Conservation (phyloP, 2,888 invertebrate species). For the Fragum fragum region DNA sequence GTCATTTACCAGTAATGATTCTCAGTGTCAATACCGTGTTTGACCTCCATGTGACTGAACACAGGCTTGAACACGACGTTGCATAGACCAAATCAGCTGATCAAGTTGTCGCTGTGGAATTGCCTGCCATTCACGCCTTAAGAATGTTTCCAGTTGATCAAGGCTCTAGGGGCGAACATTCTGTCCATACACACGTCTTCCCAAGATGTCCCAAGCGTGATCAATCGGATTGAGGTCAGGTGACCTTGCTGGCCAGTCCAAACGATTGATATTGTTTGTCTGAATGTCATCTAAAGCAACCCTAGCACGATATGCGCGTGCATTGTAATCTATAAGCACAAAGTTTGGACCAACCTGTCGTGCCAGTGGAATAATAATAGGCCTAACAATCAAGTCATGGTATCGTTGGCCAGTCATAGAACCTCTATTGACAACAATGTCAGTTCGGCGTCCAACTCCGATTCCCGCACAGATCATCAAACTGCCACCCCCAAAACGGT, state of each 20-base stretch:
- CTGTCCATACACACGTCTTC: not conserved
- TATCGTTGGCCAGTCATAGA: too few species aligned
- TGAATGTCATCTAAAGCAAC: not conserved
- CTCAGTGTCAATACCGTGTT: not conserved
- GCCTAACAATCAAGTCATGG: too few species aligned
- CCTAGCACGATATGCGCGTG: not conserved
- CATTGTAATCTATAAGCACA: not conserved
- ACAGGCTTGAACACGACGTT: not conserved
- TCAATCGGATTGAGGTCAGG: not conserved
- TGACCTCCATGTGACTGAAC: not conserved
- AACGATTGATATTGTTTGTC: constrained; percentile 1
- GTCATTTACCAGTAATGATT: too few species aligned
- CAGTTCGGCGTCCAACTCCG: too few species aligned
- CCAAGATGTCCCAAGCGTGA: not conserved
- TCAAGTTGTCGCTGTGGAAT: not conserved
- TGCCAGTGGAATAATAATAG: too few species aligned
- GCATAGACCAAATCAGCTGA: not conserved
- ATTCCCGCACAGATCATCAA: too few species aligned
- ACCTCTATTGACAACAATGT: too few species aligned
- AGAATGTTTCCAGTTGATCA: not conserved
- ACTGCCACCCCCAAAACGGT: too few species aligned
- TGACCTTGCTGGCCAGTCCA: not conserved
- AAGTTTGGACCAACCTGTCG: too few species aligned
- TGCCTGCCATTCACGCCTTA: not conserved
- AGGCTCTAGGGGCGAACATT: not conserved